phyloP scores from a whole-genome alignment of 2,113 vertebrate species.

The Pavo muticus region DNA sequence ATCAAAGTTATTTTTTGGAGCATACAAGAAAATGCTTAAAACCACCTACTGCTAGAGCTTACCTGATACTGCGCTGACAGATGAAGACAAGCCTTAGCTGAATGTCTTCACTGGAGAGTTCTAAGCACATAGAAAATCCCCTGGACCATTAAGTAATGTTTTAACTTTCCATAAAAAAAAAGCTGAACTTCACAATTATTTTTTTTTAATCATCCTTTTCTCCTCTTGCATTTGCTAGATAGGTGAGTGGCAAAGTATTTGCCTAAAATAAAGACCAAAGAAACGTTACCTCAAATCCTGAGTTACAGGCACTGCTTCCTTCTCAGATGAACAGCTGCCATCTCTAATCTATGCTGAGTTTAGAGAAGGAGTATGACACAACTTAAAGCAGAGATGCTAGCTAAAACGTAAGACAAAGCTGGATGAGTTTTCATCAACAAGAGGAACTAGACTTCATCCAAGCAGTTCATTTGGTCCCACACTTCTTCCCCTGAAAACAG shows the following conservation, averaged over 20 bases:
- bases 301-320: background rate
- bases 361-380: background rate
- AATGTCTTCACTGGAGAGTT: background rate
- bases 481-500: background rate
- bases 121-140: background rate
- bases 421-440: background rate
- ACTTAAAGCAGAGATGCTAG: background rate
- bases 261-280: background rate
- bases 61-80: background rate
- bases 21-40: background rate
- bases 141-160: background rate
- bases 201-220: background rate
- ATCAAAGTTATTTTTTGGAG: background rate
- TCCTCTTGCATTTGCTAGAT: background rate
- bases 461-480: background rate
- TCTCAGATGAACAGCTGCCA: background rate
- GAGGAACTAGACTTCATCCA: background rate
- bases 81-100: background rate
- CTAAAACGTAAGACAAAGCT: background rate
- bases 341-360: background rate
- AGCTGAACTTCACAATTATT: background rate
- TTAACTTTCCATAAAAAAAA: background rate
- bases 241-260: background rate
- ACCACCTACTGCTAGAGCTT: background rate
- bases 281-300: background rate